Percentiles rank a stretch among this genome's conserved stretches.
Evolutionary conservation across 2,888 invertebrate genomes (phyloP).

Genomic region (Temnothorax rugatulus): DNA sequence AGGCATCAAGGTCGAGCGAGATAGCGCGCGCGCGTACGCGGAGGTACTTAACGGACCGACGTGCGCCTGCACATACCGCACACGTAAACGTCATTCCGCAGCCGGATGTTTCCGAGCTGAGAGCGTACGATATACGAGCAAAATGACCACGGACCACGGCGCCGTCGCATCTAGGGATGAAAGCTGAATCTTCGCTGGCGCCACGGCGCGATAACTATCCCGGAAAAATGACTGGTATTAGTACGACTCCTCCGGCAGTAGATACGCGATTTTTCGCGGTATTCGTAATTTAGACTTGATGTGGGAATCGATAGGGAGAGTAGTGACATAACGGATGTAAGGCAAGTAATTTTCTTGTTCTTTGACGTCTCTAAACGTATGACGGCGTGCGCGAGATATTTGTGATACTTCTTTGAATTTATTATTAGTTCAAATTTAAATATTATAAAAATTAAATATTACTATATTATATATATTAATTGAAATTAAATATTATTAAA

Average conservation of each 20-base stretch:
- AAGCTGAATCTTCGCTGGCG: slow-evolving; percentile 11
- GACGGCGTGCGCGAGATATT: neutral
- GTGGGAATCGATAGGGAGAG: neutral
- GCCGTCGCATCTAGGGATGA: slow-evolving; percentile 27
- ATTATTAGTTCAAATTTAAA: neutral
- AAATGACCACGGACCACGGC: slow-evolving; percentile 16
- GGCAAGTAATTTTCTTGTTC: neutral
- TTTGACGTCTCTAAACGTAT: neutral
- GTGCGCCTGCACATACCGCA: slow-evolving; percentile 19
- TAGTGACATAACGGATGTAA: neutral
- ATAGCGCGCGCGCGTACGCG: slow-evolving; percentile 59
- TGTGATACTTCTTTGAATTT: neutral
- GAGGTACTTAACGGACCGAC: slow-evolving; percentile 69
- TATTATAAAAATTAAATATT: no score
- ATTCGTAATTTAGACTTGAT: slow-evolving; percentile 21
- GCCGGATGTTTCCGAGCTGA: slow-evolving; percentile 64
- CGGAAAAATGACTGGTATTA: slow-evolving; percentile 25
- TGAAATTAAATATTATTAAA: neutral
- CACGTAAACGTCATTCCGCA: slow-evolving; percentile 56
- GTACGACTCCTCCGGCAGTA: neutral
- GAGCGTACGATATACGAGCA: slow-evolving; percentile 28
- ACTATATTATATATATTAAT: no score
- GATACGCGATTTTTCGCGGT: neutral
- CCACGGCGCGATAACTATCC: slow-evolving; percentile 33
- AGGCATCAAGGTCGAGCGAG: slow-evolving; percentile 64